Conservation (phyloP, 2,113 vertebrate species). For the Brachyhypopomus occidentalis region DNA sequence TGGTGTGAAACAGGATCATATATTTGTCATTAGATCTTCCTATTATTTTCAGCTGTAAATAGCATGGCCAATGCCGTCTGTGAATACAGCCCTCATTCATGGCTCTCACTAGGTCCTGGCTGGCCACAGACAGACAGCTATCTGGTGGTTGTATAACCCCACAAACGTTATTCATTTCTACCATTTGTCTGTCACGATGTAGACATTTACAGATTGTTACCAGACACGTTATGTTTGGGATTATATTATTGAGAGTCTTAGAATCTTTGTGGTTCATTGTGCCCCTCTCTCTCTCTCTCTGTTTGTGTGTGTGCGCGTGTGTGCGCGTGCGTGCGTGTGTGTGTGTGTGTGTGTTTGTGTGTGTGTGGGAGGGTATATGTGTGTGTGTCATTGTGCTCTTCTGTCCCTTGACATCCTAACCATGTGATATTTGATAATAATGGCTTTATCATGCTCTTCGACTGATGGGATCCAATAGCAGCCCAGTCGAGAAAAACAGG, state of each 20-base stretch:
- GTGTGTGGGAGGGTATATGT: not conserved
- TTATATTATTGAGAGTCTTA: not conserved
- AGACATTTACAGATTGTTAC: slow-evolving; percentile 33
- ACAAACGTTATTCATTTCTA: slow-evolving; percentile 34
- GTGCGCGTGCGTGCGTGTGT: too few relatives aligned
- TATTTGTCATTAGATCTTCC: slow-evolving; percentile 42
- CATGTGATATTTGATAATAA: slow-evolving; percentile 44
- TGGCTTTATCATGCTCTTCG: slow-evolving; percentile 41
- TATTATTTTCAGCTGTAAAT: slow-evolving; percentile 42
- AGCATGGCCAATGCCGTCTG: slow-evolving; percentile 24
- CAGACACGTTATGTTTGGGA: slow-evolving; percentile 6
- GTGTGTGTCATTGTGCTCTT: not conserved
- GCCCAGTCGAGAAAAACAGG: slow-evolving; percentile 34
- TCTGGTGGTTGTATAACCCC: slow-evolving; percentile 20
- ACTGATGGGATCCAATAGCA: slow-evolving; percentile 29
- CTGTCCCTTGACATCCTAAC: slow-evolving; percentile 38
- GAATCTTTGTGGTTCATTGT: slow-evolving; percentile 6
- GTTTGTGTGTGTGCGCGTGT: not conserved
- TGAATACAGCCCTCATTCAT: not conserved
- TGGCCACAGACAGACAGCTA: slow-evolving; percentile 23
- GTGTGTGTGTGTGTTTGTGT: not conserved
- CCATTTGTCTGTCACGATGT: slow-evolving; percentile 36
- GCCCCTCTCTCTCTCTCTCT: slow-evolving; percentile 21
- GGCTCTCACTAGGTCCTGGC: slow-evolving; percentile 18
- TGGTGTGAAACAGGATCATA: slow-evolving; percentile 11